Evolutionary conservation across 2,888 invertebrate species (phyloP), one percentile per base, ranked within the genome.

Genomic region (Lasioglossum lativentre): DNA sequence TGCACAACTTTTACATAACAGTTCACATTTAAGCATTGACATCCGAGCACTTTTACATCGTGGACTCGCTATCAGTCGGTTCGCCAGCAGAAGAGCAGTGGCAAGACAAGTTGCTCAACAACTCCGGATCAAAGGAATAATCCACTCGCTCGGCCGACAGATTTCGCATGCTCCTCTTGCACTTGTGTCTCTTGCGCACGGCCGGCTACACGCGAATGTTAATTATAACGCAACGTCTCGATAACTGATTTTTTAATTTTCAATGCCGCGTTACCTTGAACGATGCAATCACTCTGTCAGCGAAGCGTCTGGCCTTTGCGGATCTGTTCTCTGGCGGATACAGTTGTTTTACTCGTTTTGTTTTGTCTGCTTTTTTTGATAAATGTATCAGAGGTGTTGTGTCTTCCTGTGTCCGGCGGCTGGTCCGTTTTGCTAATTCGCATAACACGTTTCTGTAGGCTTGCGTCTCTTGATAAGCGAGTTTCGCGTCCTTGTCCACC

Each of bases 381-480:
- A 86, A 52, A 16, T 59, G 6, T 59, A 83, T 83, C 34, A 86
- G 30, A 0, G 86, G 83, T 4, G 73, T 19, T 2, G 34, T 27
- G 12, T 87, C 75, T 0, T 78, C 63, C 0, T 66, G 38, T 30
- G 83, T 81, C n/a, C 27, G 30, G 16, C 45, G 38, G 16, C 14
- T 42, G 56, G 82, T 78, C 1, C 68, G 56, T 47, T 72, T 75
- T 80, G 82, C 85, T 85, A 92, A 90, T 73, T 93, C 93, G 5
- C 86, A 56, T 34, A 91, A 52, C 2, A 93, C 86, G 16, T 89
- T 85, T 75, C 82, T 90, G 40, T 90, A 93, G 5, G 89, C 87
- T 71, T 91, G 86, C 1, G 89, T 90, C 68, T 91, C 92, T 73
- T 93, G 93, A 82, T 93, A 93, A 2, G 92, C 90, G 23, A 89